These are phyloP conservation scores for Hypotaenidia okinawae DNA, from an alignment of 2,797 vertebrate genomes.

Conservation along the genomic window DNA sequence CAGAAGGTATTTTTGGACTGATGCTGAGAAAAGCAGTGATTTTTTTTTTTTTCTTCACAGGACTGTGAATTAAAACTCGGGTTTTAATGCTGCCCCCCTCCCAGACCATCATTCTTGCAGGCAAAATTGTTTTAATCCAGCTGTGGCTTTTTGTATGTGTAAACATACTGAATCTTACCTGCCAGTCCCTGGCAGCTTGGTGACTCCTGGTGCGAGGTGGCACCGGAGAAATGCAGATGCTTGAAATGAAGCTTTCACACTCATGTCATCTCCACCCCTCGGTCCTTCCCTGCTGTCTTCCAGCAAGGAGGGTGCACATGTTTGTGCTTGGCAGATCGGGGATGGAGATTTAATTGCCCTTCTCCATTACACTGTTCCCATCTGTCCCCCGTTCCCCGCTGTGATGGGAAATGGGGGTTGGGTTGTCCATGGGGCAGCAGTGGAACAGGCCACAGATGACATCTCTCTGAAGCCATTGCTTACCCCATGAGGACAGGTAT, in stretches of 20 bases:
- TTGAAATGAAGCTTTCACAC: neutral
- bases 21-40: neutral
- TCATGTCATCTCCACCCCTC: neutral
- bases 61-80: neutral
- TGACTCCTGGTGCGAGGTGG: neutral
- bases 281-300: neutral
- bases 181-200: neutral
- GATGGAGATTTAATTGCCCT: neutral
- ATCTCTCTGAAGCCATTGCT: neutral
- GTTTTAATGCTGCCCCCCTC: neutral
- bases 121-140: neutral
- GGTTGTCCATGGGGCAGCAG: accelerated
- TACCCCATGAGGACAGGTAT: neutral
- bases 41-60: neutral
- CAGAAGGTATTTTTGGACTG: neutral
- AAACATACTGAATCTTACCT: neutral
- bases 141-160: neutral
- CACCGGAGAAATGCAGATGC: neutral
- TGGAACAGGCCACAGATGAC: neutral
- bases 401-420: neutral
- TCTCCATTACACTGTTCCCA: neutral
- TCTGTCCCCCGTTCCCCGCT: accelerated
- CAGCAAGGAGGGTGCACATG: accelerated
- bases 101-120: neutral
- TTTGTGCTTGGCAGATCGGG: neutral